Conservation (phyloP, 2,113 vertebrate species). For the Mobula birostris region DNA sequence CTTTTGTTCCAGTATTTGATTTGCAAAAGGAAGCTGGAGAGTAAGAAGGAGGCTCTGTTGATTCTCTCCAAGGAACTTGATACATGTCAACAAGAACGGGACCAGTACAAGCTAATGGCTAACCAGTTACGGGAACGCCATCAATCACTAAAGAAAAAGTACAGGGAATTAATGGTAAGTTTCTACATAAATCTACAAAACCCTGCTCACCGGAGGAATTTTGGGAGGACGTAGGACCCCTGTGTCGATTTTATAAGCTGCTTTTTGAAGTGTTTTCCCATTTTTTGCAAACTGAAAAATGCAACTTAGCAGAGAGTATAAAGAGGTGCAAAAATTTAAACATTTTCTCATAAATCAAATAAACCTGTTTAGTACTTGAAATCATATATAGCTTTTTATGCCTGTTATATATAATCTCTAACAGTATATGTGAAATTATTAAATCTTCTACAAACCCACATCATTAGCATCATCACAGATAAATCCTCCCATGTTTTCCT, state of each 20-base stretch:
- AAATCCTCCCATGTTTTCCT: not conserved
- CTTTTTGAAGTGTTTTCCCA: not conserved
- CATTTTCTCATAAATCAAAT: not conserved
- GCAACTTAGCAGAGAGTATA: not conserved
- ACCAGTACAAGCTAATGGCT: constrained; percentile 96
- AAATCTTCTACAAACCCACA: not conserved
- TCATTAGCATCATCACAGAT: not conserved
- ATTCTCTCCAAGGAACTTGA: constrained; percentile 95
- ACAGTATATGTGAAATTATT: not conserved
- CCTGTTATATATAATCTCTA: not conserved
- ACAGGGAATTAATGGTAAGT: constrained; percentile 85
- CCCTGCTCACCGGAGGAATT: not conserved
- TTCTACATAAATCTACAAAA: not conserved
- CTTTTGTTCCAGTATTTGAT: constrained; percentile 70
- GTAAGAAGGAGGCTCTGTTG: constrained; percentile 88
- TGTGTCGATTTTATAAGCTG: not conserved
- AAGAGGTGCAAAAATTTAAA: not conserved
- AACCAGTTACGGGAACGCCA: constrained; percentile 89
- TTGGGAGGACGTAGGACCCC: not conserved
- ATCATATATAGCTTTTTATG: not conserved
- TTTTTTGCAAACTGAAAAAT: not conserved
- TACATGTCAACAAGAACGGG: constrained; percentile 88
- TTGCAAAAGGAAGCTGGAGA: constrained; percentile 87
- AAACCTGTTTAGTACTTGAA: not conserved
- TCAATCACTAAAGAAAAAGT: constrained; percentile 90